Evolutionary conservation across 1,140 invertebrate genomes (phyloP).

Genomic region (Sogatella furcifera): DNA sequence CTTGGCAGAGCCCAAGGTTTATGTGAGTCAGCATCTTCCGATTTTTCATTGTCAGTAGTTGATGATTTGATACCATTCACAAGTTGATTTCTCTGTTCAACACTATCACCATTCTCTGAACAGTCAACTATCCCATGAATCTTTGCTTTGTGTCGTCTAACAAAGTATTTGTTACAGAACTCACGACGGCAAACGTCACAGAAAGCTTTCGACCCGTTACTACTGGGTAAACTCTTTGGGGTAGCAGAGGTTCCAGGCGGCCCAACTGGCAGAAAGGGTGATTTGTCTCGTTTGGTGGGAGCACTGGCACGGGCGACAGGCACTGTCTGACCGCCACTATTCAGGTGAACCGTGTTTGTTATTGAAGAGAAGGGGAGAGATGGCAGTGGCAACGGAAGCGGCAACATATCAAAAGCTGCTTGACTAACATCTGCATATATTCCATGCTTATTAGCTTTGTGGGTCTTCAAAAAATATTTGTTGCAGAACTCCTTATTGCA

Average conservation of each 20-base stretch:
- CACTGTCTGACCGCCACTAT: too few species aligned
- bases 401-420: slow-evolving; percentile 1
- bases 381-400: slow-evolving; percentile 17
- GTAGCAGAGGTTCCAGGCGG: neutral
- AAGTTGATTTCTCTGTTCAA: too few species aligned
- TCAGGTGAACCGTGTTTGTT: too few species aligned
- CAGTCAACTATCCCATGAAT: slow-evolving; percentile 39
- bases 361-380: slow-evolving; percentile 8
- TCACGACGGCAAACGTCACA: slow-evolving; percentile 54
- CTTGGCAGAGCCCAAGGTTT: too few species aligned
- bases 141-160: slow-evolving; percentile 49
- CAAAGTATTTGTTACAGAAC: slow-evolving; percentile 62
- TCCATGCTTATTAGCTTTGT: slow-evolving; percentile 90
- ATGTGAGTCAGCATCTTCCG: too few species aligned
- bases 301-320: too few species aligned
- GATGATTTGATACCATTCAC: too few species aligned
- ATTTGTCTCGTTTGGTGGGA: too few species aligned
- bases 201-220: slow-evolving; percentile 28
- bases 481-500: slow-evolving; percentile 99
- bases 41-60: too few species aligned
- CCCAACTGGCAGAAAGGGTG: too few species aligned
- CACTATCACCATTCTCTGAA: too few species aligned
- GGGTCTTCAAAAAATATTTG: slow-evolving; percentile 98
- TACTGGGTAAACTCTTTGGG: slow-evolving; percentile 30
- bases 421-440: slow-evolving; percentile 51